Base-by-base conservation (phyloP, 2,113 vertebrate species). In the Dasyprocta punctata region DNA sequence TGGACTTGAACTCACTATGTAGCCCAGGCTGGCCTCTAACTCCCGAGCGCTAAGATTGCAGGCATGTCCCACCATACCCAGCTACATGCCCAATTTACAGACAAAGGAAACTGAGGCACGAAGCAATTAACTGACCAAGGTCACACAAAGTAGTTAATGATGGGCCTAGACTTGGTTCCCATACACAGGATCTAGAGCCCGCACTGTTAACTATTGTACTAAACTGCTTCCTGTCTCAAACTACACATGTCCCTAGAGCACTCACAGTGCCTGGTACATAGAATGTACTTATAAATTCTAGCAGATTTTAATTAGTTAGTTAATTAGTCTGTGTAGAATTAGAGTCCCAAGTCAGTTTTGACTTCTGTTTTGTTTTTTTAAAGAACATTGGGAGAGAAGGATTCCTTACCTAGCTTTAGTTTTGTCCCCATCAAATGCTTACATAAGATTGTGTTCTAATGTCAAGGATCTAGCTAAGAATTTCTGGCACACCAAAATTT, bases 401-500 rank as follows among this genome's bases (percentile, higher is more conserved):
- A 77, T 90, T 92, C 94, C 58, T 80, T 93, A 81, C 12, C 85
- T 89, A 73, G 67, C 33, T 92, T 85, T 96, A 92, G 65, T 41
- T 94, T 93, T 86, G 60, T 94, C 58, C 24, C 44, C 17, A n/a
- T 49, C 17, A 78, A 80, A 89, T 60, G 13, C 73, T 92, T 67
- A 71, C n/a, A 10, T n/a, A 54, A 95, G 30, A 54, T 67, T 91
- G 30, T 86, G 41, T 91, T 96, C 95, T 91, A 93, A 86, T 44
- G 58, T 38, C 6, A 12, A 71, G 44, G 13, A 92, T 49, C 78
- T 83, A 63, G 52, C 78, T 93, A 52, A 71, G 75, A 96, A 93
- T 52, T 94, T 91, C 17, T 26, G 38, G 52, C 90, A 77, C 36
- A 60, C 49, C 69, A 94, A 92, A 94, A 96, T 97, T 90, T 95